phyloP scores from a whole-genome alignment of 2,888 invertebrate genomes.

The Tenthredo scrophulariae region DNA sequence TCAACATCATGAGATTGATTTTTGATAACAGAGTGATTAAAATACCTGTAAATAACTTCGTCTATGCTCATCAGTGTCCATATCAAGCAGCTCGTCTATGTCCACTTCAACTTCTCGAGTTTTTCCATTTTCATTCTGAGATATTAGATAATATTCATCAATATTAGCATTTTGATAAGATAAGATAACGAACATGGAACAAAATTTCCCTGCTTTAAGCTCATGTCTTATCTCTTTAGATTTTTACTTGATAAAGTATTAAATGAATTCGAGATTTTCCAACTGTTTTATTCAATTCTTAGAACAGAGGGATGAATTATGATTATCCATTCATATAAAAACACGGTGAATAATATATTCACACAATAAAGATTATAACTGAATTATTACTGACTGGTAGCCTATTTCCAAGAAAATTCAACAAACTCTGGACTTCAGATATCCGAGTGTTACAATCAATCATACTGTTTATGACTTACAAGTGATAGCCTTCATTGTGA shows the following conservation, averaged over 20 bases:
- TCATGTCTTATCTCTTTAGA: background rate
- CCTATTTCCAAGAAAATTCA: background rate
- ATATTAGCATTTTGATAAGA: background rate
- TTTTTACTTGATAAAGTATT: background rate
- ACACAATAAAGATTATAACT: background rate
- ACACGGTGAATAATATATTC: background rate
- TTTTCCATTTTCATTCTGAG: constrained; percentile 80
- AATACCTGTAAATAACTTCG: constrained; percentile 89
- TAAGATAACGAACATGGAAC: background rate
- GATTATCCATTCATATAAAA: background rate
- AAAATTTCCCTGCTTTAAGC: background rate
- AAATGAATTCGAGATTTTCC: background rate
- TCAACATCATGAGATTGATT: background rate
- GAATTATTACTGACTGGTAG: background rate
- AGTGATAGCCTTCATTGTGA: constrained; percentile 33
- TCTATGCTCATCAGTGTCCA: constrained; percentile 94
- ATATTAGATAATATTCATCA: constrained; percentile 54
- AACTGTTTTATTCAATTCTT: background rate
- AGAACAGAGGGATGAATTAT: background rate
- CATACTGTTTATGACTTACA: constrained; percentile 30
- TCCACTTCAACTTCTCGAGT: constrained; percentile 92
- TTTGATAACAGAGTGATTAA: constrained; percentile 54
- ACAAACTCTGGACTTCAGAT: constrained; percentile 23
- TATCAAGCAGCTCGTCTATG: constrained; percentile 96
- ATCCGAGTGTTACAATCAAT: constrained; percentile 13